Evolutionary conservation across 1,140 invertebrate genomes (phyloP).

Genomic region (Leguminivora glycinivorella): DNA sequence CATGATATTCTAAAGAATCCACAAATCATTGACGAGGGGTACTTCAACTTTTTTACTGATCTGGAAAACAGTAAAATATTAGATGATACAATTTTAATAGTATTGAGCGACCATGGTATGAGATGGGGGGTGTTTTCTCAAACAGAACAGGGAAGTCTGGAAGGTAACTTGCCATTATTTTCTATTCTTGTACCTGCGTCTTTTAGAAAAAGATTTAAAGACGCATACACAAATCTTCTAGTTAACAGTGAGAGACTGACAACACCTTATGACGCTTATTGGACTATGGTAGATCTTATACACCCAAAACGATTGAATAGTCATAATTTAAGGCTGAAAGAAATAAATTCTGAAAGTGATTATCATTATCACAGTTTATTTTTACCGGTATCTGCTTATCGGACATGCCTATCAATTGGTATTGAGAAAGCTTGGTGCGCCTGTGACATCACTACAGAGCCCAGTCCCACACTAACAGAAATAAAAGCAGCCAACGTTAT

Average conservation of each 20-base stretch:
- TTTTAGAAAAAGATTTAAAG: conserved; percentile 83
- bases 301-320: conserved; percentile 38
- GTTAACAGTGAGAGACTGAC: conserved; percentile 87
- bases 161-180: conserved; percentile 93
- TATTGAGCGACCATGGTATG: conserved; percentile 96
- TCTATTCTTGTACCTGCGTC: conserved; percentile 88
- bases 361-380: conserved; percentile 83
- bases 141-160: conserved; percentile 92
- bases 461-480: conserved; percentile 56
- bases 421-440: conserved; percentile 90
- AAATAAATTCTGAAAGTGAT: conserved; percentile 23
- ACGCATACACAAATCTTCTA: conserved; percentile 83
- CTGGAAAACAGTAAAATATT: conserved; percentile 81
- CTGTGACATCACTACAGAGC: conserved; percentile 76
- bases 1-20: conserved; percentile 88
- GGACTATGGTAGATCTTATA: conserved; percentile 56
- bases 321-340: conserved; percentile 33
- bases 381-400: conserved; percentile 80
- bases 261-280: conserved; percentile 85
- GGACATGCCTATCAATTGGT: conserved; percentile 85
- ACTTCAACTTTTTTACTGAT: conserved; percentile 80
- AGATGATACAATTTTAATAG: conserved; percentile 86
- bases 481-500: conserved; percentile 43
- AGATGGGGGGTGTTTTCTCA: conserved; percentile 86
- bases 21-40: conserved; percentile 82